Percentiles rank a stretch among this genome's conserved stretches.
Evolutionary conservation across 2,797 vertebrate species (phyloP).

Genomic region (Selene dorsalis): DNA sequence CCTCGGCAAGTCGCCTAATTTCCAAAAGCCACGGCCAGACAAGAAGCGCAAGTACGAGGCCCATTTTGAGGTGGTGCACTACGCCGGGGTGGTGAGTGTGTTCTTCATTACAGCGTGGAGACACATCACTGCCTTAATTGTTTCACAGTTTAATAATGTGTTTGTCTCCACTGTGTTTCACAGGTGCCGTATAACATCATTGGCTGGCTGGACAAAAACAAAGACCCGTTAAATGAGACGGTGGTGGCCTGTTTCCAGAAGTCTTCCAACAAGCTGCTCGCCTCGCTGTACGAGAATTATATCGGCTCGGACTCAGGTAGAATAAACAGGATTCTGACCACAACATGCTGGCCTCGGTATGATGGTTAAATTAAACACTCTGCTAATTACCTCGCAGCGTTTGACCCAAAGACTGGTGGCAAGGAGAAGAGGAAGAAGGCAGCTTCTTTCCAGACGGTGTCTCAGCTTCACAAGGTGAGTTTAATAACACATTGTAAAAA

Average conservation of each 20-base stretch:
- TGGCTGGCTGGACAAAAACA: slow-evolving; percentile 96
- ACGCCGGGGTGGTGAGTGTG: slow-evolving; percentile 92
- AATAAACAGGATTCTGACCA: not conserved
- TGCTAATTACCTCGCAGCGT: slow-evolving; percentile 50
- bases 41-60: slow-evolving; percentile 94
- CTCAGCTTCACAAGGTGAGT: slow-evolving; percentile 94
- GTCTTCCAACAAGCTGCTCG: slow-evolving; percentile 91
- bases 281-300: slow-evolving; percentile 90
- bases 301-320: slow-evolving; percentile 87
- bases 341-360: not conserved
- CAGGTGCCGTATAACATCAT: slow-evolving; percentile 93
- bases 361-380: not conserved
- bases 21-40: slow-evolving; percentile 92
- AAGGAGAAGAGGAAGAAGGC: slow-evolving; percentile 97
- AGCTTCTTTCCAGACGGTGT: slow-evolving; percentile 94
- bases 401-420: slow-evolving; percentile 83
- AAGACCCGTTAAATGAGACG: slow-evolving; percentile 94
- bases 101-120: not conserved
- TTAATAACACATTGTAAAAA: not conserved
- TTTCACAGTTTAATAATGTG: not conserved
- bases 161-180: not conserved
- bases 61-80: slow-evolving; percentile 95
- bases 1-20: slow-evolving; percentile 92
- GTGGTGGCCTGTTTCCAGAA: slow-evolving; percentile 92
- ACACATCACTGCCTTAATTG: not conserved